Evolutionary conservation across 2,113 vertebrate genomes (phyloP).

Genomic region (Rostratula benghalensis): DNA sequence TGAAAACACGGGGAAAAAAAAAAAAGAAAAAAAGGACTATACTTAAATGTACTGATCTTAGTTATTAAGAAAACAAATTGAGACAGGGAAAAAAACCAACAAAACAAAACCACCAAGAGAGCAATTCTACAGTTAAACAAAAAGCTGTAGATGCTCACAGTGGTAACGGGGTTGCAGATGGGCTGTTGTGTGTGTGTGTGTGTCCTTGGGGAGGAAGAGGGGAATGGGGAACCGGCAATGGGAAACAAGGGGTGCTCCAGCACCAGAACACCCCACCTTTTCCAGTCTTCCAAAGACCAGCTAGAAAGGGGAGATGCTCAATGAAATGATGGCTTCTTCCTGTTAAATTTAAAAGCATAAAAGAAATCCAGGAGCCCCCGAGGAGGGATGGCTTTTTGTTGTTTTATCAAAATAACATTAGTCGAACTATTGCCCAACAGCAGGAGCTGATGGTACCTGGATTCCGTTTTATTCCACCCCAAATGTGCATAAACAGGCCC

Average conservation of each 20-base stretch:
- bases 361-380: neutral
- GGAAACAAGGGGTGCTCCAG: neutral
- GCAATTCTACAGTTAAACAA: conserved; percentile 66
- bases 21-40: neutral
- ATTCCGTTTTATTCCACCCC: neutral
- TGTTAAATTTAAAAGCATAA: neutral
- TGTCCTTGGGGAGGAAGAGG: neutral
- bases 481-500: conserved; percentile 3
- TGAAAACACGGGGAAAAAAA: neutral
- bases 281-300: neutral
- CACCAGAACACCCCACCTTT: neutral
- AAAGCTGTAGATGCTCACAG: conserved; percentile 65
- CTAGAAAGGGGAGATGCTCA: neutral
- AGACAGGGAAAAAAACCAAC: neutral
- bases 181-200: neutral
- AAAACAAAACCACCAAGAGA: conserved; percentile 14
- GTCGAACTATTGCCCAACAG: neutral
- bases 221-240: neutral
- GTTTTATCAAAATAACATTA: neutral
- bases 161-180: conserved; percentile 56
- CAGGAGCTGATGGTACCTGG: neutral
- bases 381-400: neutral
- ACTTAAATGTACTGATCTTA: conserved; percentile 34
- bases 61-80: conserved; percentile 73
- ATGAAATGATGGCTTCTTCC: neutral